These are phyloP conservation scores for Zelostemma sp. DNA, from an alignment of 1,140 invertebrate genomes.

Conservation along the genomic window DNA sequence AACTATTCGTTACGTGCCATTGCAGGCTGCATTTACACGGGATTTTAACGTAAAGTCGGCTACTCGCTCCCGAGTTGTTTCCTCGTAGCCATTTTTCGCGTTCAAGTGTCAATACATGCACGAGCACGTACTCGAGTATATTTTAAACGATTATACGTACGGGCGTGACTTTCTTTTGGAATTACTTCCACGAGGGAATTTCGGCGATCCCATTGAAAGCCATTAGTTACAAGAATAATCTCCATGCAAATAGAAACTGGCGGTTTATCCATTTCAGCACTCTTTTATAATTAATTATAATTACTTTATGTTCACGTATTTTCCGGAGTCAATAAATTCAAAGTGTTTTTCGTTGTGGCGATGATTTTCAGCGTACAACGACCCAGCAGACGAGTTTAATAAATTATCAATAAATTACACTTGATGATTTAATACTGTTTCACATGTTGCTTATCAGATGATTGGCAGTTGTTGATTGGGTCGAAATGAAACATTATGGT, in stretches of 20 bases:
- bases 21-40: constrained; percentile 4
- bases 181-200: constrained; percentile 21
- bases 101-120: constrained; percentile 1
- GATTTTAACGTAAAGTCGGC: not conserved
- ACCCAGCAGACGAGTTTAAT: too few species aligned
- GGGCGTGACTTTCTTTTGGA: not conserved
- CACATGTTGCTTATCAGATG: too few species aligned
- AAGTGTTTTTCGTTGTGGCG: too few species aligned
- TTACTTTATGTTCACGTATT: too few species aligned
- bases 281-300: too few species aligned
- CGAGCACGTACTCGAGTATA: not conserved
- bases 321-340: too few species aligned
- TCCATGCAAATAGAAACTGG: constrained; percentile 50
- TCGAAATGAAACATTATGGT: too few species aligned
- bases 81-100: constrained; percentile 9
- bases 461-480: too few species aligned
- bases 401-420: too few species aligned
- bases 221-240: constrained; percentile 52
- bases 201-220: constrained; percentile 23
- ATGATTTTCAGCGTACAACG: too few species aligned
- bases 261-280: too few species aligned
- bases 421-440: too few species aligned
- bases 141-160: constrained; percentile 19
- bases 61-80: not conserved
- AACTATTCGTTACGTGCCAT: constrained; percentile 11